These are phyloP conservation scores for Cyanoderma ruficeps DNA, from an alignment of 2,113 vertebrate genomes.

Conservation along the genomic window DNA sequence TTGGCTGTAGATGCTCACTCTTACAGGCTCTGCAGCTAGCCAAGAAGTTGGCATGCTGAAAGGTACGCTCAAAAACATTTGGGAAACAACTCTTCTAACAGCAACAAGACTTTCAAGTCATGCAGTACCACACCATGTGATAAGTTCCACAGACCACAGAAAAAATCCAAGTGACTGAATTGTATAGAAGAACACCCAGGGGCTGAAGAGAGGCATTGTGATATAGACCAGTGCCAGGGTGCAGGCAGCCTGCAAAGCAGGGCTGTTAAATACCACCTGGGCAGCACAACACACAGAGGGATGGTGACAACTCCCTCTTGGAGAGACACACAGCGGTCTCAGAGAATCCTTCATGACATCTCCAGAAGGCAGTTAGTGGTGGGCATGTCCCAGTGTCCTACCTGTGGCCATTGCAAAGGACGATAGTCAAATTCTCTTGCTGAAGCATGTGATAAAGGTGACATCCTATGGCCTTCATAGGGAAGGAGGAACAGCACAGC, in stretches of 20 bases:
- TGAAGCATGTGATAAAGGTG: background rate
- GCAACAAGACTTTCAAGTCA: background rate
- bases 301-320: background rate
- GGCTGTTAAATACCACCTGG: background rate
- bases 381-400: fast-evolving
- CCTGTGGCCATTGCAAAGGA: background rate
- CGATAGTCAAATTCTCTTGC: fast-evolving
- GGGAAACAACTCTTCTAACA: background rate
- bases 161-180: background rate
- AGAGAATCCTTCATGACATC: background rate
- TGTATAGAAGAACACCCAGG: background rate
- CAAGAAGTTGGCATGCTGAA: background rate
- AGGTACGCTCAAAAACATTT: background rate
- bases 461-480: background rate
- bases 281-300: background rate
- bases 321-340: background rate
- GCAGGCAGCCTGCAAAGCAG: background rate
- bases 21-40: background rate
- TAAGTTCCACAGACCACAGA: background rate
- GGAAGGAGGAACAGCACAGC: background rate
- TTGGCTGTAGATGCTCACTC: background rate
- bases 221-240: background rate
- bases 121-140: background rate
- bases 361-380: background rate
- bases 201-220: background rate